phyloP scores from a whole-genome alignment of 2,797 vertebrate genomes.

The Pantherophis vulpinus region DNA sequence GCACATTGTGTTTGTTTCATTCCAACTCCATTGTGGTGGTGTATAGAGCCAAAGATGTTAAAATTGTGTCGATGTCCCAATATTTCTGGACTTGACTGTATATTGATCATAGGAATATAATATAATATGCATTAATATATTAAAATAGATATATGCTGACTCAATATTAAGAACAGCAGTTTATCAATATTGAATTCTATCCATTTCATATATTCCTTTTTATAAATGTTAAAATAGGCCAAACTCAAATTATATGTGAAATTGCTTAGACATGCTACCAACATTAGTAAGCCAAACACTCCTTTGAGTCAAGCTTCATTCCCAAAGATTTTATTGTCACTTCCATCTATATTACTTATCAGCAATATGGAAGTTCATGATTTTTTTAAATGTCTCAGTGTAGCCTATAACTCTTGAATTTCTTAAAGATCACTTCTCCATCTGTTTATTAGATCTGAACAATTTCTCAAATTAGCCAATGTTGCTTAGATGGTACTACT shows the following conservation, averaged over 20 bases:
- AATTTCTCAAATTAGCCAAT: background rate
- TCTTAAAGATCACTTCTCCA: background rate
- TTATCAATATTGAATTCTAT: background rate
- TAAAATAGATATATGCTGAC: background rate
- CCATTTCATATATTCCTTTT: background rate
- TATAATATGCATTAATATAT: background rate
- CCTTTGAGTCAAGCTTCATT: background rate
- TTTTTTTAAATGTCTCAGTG: background rate
- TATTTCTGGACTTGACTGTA: too few species aligned
- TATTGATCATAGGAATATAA: background rate
- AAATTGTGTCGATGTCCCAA: too few species aligned
- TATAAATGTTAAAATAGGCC: background rate
- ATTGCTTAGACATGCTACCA: background rate
- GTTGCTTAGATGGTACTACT: background rate
- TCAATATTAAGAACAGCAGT: background rate
- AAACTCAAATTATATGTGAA: background rate
- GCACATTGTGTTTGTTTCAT: too few species aligned
- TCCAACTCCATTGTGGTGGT: too few species aligned
- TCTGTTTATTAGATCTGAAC: background rate
- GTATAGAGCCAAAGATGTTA: too few species aligned
- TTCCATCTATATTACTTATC: background rate
- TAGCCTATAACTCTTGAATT: background rate
- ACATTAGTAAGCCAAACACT: background rate
- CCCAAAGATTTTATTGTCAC: background rate
- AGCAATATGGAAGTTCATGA: background rate